Evolutionary conservation across 1,140 invertebrate genomes (phyloP).

Genomic region (Anoplolepis gracilipes): DNA sequence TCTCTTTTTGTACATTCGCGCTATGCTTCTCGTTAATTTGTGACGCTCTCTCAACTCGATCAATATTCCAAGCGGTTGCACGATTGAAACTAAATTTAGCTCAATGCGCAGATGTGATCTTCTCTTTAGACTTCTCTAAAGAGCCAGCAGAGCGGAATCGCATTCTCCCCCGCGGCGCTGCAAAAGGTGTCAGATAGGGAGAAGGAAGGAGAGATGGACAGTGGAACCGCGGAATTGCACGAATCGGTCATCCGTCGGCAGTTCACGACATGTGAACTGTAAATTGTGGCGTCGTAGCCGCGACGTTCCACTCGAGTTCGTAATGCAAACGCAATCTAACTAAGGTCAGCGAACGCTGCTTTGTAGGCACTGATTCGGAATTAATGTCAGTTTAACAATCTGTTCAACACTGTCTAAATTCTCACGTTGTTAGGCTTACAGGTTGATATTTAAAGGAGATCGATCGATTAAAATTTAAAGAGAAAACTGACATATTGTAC

Average conservation of each 20-base stretch:
- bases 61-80: conserved; percentile 64
- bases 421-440: conserved; percentile 41
- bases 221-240: conserved; percentile 44
- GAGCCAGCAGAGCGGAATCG: conserved; percentile 49
- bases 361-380: conserved; percentile 78
- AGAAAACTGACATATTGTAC: not conserved
- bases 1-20: not conserved
- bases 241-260: conserved; percentile 65
- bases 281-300: conserved; percentile 68
- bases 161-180: not conserved
- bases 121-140: conserved; percentile 58
- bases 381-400: conserved; percentile 78
- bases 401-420: conserved; percentile 62
- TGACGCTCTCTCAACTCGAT: conserved; percentile 59
- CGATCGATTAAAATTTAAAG: not conserved
- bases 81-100: conserved; percentile 72
- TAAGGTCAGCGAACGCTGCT: conserved; percentile 79
- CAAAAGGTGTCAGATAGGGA: not conserved
- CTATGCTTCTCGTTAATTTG: conserved; percentile 44
- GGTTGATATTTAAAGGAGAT: not conserved
- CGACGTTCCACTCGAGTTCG: conserved; percentile 79
- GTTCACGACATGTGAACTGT: conserved; percentile 76
- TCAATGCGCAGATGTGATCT: conserved; percentile 50
- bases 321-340: conserved; percentile 81
- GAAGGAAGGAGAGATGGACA: not conserved